These are phyloP conservation scores for Rhyacophila brunnea DNA, from an alignment of 1,140 invertebrate species.

Conservation along the genomic window DNA sequence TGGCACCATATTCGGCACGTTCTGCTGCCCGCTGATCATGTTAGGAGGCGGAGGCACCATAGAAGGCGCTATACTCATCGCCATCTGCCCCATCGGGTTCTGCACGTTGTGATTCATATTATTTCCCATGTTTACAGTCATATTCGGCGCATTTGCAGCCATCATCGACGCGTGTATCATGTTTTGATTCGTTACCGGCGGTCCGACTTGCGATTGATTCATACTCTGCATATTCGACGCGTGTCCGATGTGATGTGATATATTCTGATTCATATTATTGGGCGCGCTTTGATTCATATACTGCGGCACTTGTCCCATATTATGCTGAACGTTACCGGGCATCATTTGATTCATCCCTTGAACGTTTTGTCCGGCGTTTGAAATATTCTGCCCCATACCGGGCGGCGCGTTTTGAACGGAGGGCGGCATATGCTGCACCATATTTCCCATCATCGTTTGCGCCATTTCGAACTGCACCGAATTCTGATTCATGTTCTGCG, in stretches of 20 bases:
- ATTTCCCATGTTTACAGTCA: slow-evolving; percentile 7
- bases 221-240: not conserved
- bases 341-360: slow-evolving; percentile 14
- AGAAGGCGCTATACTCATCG: slow-evolving; percentile 17
- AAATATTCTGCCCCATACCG: not conserved
- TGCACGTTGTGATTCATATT: slow-evolving; percentile 12
- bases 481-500: slow-evolving; percentile 22
- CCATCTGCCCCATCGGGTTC: slow-evolving; percentile 27
- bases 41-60: slow-evolving; percentile 19
- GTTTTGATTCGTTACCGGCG: slow-evolving; percentile 12
- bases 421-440: slow-evolving; percentile 12
- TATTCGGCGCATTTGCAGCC: slow-evolving; percentile 9
- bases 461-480: slow-evolving; percentile 19
- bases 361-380: slow-evolving; percentile 4
- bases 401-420: not conserved
- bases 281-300: slow-evolving; percentile 19
- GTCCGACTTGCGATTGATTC: not conserved
- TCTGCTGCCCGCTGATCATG: slow-evolving; percentile 8
- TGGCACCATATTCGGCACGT: slow-evolving; percentile 1
- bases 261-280: slow-evolving; percentile 12
- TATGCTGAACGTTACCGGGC: slow-evolving; percentile 21
- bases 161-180: slow-evolving; percentile 24
- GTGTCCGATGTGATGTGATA: slow-evolving; percentile 8
- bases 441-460: slow-evolving; percentile 25
- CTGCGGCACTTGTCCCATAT: slow-evolving; percentile 14